phyloP scores from a whole-genome alignment of 2,888 invertebrate species.

The Drosophila ustulata region DNA sequence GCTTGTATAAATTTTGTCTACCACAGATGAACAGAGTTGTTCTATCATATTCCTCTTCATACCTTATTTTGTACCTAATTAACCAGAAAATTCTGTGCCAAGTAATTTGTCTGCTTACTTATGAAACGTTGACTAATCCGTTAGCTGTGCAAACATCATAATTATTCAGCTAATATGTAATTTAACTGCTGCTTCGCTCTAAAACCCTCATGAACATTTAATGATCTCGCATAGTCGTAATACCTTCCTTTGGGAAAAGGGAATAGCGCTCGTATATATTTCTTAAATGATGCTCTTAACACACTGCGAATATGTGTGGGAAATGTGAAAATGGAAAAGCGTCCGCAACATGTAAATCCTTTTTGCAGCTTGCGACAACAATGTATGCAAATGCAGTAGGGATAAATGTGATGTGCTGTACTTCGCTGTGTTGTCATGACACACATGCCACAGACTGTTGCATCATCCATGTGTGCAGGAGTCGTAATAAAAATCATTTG shows the following conservation, averaged over 20 bases:
- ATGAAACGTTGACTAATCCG: not conserved
- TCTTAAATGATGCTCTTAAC: conserved; percentile 52
- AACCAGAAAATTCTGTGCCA: not conserved
- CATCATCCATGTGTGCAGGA: conserved; percentile 30
- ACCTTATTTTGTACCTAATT: not conserved
- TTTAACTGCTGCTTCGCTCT: not conserved
- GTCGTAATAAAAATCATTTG: conserved; percentile 42
- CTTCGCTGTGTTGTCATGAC: conserved; percentile 24
- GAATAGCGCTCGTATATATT: conserved; percentile 13
- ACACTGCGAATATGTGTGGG: conserved; percentile 43
- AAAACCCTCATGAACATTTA: not conserved
- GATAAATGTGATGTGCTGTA: conserved; percentile 25
- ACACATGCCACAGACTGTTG: conserved; percentile 25
- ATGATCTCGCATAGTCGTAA: conserved; percentile 13
- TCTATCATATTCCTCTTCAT: not conserved
- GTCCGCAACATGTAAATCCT: conserved; percentile 24
- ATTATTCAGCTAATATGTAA: not conserved
- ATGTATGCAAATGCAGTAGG: conserved; percentile 24
- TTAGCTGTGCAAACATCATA: not conserved
- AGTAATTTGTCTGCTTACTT: not conserved
- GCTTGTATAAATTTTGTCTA: not conserved
- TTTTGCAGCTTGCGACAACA: conserved; percentile 25
- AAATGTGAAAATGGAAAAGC: conserved; percentile 38
- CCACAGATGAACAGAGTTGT: not conserved
- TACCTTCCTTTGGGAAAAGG: not conserved